A percentile compares a stretch with the other conserved stretches of the same genome.
phyloP scores from a whole-genome alignment of 2,113 vertebrate species.

The Apodemus speciosus region DNA sequence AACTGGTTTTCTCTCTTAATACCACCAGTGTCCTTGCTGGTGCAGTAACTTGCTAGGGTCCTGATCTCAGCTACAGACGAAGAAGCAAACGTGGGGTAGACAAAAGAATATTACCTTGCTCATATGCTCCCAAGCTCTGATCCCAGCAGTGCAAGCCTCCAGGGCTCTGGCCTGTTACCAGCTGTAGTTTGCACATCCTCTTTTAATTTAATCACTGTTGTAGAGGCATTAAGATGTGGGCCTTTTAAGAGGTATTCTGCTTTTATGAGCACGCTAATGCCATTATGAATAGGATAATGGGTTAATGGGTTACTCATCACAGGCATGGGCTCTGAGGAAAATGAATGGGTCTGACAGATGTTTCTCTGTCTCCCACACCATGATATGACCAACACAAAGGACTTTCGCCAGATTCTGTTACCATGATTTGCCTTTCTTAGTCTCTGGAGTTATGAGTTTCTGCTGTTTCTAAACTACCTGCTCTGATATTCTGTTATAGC shows the following conservation, averaged over 20 bases:
- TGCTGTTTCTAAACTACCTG: not conserved
- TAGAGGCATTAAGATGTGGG: not conserved
- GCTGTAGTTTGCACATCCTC: not conserved
- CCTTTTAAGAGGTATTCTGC: not conserved
- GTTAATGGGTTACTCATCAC: not conserved
- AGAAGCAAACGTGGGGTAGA: not conserved
- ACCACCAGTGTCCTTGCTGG: not conserved
- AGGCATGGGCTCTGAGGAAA: not conserved
- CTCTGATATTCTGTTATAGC: not conserved
- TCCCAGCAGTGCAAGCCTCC: too few species aligned
- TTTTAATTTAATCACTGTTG: not conserved
- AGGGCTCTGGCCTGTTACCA: too few species aligned
- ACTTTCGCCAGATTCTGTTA: not conserved
- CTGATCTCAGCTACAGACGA: not conserved
- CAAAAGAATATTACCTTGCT: not conserved
- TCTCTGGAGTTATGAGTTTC: not conserved
- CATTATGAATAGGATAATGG: not conserved
- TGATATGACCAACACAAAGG: not conserved
- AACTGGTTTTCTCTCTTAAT: not conserved
- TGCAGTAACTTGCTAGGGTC: not conserved
- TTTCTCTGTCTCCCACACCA: not conserved
- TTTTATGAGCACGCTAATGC: not conserved
- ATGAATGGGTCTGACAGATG: not conserved
- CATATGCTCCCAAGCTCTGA: accelerated
- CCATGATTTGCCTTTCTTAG: not conserved